phyloP scores from a whole-genome alignment of 2,113 vertebrate species.

The Heloderma charlesbogerti region DNA sequence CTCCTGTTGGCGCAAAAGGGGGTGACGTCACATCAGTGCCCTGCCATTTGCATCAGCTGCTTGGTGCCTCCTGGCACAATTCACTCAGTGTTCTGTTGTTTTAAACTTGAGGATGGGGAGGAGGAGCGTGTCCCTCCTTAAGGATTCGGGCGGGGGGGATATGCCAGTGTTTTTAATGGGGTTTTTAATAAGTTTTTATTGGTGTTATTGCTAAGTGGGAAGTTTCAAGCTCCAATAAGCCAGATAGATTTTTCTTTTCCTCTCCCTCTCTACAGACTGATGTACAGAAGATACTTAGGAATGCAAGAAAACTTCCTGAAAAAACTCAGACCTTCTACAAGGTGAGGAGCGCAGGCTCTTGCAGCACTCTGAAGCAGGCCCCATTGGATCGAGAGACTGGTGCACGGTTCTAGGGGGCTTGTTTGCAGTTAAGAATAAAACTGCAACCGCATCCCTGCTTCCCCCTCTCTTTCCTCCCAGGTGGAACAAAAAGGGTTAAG shows the following conservation, averaged over 20 bases:
- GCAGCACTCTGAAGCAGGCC: background rate
- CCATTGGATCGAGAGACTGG: too few relatives aligned
- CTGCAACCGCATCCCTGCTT: background rate
- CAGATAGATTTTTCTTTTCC: background rate
- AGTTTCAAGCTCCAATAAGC: background rate
- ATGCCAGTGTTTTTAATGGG: too few relatives aligned
- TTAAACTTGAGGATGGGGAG: background rate
- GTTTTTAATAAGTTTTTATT: too few relatives aligned
- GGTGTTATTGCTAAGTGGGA: too few relatives aligned
- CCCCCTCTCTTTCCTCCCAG: too few relatives aligned
- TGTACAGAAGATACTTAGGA: constrained; percentile 98
- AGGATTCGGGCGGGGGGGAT: too few relatives aligned
- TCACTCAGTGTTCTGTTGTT: background rate
- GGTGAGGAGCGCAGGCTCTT: constrained; percentile 73
- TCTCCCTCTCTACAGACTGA: constrained; percentile 85
- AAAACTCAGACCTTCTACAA: constrained; percentile 99
- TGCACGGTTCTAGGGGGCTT: too few relatives aligned
- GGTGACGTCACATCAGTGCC: background rate
- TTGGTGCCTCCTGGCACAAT: background rate
- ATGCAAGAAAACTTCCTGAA: constrained; percentile 97
- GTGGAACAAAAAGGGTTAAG: background rate
- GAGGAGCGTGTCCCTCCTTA: background rate
- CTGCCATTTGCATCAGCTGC: background rate
- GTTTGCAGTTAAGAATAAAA: background rate
- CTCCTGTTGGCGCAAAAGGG: too few relatives aligned